A percentile compares a stretch with the other conserved stretches of the same genome.
Evolutionary conservation across 2,888 invertebrate genomes (phyloP).

Genomic region (Thymelicus lineola): DNA sequence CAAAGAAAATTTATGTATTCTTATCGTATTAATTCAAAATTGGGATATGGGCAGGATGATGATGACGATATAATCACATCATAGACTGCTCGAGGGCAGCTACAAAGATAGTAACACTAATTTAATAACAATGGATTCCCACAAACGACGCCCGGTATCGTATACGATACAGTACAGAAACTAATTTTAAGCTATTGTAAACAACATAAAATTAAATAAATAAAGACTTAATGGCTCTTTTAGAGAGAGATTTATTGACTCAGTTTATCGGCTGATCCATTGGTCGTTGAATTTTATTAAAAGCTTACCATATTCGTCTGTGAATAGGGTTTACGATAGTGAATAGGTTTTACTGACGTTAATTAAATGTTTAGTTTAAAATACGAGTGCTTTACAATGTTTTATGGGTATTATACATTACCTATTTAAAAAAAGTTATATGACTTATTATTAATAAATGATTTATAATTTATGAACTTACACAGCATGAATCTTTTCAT

Average conservation of each 20-base stretch:
- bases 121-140: not conserved
- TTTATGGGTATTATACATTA: not conserved
- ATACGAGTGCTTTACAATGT: not conserved
- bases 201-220: not conserved
- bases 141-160: not conserved
- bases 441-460: too few species aligned
- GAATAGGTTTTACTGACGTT: slow-evolving; percentile 6
- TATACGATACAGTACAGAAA: too few species aligned
- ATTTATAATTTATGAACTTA: too few species aligned
- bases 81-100: too few species aligned
- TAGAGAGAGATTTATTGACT: slow-evolving; percentile 21
- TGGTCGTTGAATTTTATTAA: slow-evolving; percentile 30
- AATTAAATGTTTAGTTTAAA: slow-evolving; percentile 3
- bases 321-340: slow-evolving; percentile 12
- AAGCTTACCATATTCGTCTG: slow-evolving; percentile 25
- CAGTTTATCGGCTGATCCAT: slow-evolving; percentile 22
- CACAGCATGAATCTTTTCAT: too few species aligned
- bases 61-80: too few species aligned
- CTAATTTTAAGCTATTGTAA: not conserved
- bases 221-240: slow-evolving; percentile 2
- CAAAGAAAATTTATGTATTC: too few species aligned
- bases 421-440: not conserved
- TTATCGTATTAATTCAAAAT: too few species aligned
- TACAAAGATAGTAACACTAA: too few species aligned
- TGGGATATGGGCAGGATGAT: too few species aligned